These are phyloP conservation scores for Enteromius treurensis DNA, from an alignment of 2,797 vertebrate genomes.

Conservation along the genomic window DNA sequence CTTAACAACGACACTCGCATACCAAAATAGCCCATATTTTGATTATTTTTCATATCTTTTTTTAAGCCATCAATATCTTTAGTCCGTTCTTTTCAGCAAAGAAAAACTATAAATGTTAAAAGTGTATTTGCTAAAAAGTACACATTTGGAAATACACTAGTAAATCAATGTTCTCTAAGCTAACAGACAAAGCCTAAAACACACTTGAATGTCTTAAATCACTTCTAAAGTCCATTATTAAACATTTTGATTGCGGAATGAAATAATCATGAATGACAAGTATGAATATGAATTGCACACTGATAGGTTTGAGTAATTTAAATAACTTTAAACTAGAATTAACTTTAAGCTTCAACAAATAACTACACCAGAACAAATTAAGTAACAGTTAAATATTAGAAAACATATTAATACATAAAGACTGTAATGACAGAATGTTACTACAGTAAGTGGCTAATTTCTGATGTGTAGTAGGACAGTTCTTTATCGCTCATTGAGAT, in stretches of 20 bases:
- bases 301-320: not conserved
- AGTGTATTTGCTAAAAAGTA: not conserved
- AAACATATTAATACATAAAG: conserved; percentile 53
- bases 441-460: conserved; percentile 58
- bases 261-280: not conserved
- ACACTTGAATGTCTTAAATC: not conserved
- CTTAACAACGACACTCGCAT: not conserved
- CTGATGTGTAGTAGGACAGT: conserved; percentile 48
- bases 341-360: not conserved
- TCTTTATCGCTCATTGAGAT: conserved; percentile 16
- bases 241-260: not conserved
- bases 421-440: conserved; percentile 60
- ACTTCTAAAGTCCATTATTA: not conserved
- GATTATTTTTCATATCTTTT: too few relatives aligned
- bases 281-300: not conserved
- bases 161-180: not conserved
- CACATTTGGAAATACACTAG: not conserved
- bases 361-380: not conserved
- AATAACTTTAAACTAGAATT: not conserved
- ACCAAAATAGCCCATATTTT: too few relatives aligned
- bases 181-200: not conserved
- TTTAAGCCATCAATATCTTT: not conserved
- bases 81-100: not conserved
- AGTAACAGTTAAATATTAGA: conserved; percentile 5
- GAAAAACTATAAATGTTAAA: not conserved